phyloP scores from a whole-genome alignment of 2,797 vertebrate species.

The Microhierax caerulescens region DNA sequence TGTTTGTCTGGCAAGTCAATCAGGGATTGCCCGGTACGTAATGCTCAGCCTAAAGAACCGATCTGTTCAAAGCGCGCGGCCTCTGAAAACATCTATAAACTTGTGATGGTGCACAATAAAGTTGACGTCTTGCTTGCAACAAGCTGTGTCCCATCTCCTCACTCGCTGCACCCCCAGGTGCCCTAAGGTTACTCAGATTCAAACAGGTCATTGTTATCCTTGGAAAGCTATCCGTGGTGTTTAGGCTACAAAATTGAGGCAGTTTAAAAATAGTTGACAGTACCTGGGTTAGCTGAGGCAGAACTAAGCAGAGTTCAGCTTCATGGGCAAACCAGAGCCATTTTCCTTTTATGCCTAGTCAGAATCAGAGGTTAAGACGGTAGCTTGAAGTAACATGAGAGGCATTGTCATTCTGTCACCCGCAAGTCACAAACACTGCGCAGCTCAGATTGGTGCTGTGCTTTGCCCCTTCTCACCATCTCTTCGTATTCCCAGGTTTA shows the following conservation, averaged over 20 bases:
- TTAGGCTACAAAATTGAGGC: background rate
- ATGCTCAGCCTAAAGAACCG: no score
- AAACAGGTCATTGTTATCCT: background rate
- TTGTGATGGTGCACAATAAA: no score
- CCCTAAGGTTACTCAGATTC: background rate
- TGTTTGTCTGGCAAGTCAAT: no score
- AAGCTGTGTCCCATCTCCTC: no score
- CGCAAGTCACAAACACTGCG: background rate
- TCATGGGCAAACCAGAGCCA: background rate
- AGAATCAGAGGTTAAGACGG: background rate
- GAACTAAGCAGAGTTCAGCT: background rate
- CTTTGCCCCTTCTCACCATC: background rate
- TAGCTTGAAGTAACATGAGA: background rate
- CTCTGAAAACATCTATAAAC: no score
- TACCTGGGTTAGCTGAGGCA: slow-evolving; percentile 14
- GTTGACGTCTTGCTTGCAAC: no score
- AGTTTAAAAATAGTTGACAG: background rate
- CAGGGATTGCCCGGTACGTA: no score
- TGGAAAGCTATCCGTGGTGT: background rate
- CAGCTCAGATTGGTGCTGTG: background rate
- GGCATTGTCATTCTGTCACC: background rate
- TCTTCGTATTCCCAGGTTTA: slow-evolving; percentile 11
- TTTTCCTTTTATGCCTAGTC: background rate
- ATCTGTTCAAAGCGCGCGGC: no score
- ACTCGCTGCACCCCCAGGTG: no score